Conservation (phyloP, 2,888 invertebrate species). For the Chrysolina americana region DNA sequence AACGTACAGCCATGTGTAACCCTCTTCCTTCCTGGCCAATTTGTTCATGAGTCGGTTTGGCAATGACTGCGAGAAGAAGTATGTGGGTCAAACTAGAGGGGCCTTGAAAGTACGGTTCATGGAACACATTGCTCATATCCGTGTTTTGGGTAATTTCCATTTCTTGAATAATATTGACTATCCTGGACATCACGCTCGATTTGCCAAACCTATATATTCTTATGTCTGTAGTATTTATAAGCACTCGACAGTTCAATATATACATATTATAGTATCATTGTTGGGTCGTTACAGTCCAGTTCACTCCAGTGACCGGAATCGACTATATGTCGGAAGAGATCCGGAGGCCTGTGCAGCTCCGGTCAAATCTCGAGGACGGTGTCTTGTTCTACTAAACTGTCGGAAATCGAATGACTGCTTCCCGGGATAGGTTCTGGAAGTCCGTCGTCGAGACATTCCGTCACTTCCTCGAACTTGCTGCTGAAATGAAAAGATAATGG, state of each 20-base stretch:
- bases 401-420: slow-evolving; percentile 67
- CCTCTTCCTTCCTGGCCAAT: too few species aligned
- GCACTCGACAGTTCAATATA: background rate
- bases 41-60: too few species aligned
- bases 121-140: too few species aligned
- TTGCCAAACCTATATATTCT: too few species aligned
- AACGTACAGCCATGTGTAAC: too few species aligned
- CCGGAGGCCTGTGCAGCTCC: slow-evolving; percentile 61
- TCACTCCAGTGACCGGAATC: slow-evolving; percentile 65
- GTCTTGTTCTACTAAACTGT: slow-evolving; percentile 65
- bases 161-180: too few species aligned
- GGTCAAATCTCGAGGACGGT: slow-evolving; percentile 68
- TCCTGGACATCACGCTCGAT: too few species aligned
- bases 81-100: too few species aligned
- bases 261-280: background rate
- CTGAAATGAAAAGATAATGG: slow-evolving; percentile 49
- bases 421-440: slow-evolving; percentile 67
- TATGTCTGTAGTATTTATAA: too few species aligned
- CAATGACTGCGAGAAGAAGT: too few species aligned
- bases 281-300: slow-evolving; percentile 55
- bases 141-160: too few species aligned
- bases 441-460: slow-evolving; percentile 66
- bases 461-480: slow-evolving; percentile 67
- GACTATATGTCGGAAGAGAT: slow-evolving; percentile 62
- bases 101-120: too few species aligned